phyloP scores from a whole-genome alignment of 1,140 invertebrate genomes.

The Diploscapter pachys region DNA sequence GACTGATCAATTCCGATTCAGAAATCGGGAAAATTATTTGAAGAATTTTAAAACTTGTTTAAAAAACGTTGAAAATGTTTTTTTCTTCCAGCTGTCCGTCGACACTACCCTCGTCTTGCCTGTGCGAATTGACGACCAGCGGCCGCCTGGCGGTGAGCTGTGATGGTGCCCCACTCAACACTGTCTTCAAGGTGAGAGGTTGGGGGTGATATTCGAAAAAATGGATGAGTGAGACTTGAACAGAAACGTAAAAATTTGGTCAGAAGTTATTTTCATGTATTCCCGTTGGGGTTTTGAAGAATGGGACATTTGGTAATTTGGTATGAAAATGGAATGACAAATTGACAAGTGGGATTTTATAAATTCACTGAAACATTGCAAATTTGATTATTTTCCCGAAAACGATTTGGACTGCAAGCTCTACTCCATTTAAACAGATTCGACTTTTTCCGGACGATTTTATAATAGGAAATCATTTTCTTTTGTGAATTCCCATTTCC shows the following conservation, averaged over 20 bases:
- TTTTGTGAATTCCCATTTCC: too few species aligned
- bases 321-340: not conserved
- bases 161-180: not conserved
- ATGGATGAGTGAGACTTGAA: too few species aligned
- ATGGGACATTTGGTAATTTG: not conserved
- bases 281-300: not conserved
- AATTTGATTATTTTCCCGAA: not conserved
- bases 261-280: not conserved
- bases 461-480: too few species aligned
- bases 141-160: slow-evolving; percentile 2
- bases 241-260: too few species aligned
- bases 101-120: not conserved
- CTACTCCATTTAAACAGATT: too few species aligned
- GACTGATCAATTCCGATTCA: not conserved
- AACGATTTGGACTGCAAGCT: too few species aligned
- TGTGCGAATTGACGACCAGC: not conserved
- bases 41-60: too few species aligned
- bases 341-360: not conserved
- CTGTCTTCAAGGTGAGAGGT: slow-evolving; percentile 2
- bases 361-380: not conserved
- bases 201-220: too few species aligned
- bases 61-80: not conserved
- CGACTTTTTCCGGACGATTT: too few species aligned
- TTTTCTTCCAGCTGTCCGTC: not conserved
- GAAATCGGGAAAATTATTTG: not conserved